Percentiles rank a stretch among this genome's conserved stretches.
Evolutionary conservation across 1,140 invertebrate species (phyloP).

Genomic region (Nymphalis io): DNA sequence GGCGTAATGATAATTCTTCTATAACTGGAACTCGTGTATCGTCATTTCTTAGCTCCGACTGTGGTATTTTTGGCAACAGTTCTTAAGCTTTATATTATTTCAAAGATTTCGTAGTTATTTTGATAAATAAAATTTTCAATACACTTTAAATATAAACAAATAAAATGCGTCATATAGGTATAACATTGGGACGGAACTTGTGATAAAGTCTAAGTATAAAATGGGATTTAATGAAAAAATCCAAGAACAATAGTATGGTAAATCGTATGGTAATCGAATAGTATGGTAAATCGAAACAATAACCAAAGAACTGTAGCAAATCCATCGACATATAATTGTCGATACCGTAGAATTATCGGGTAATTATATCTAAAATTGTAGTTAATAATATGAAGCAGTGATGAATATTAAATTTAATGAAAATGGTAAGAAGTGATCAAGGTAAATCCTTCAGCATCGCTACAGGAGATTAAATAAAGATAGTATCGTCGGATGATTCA

Average conservation of each 20-base stretch:
- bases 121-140: constrained; percentile 5
- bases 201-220: background rate
- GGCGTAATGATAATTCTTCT: constrained; percentile 28
- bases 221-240: background rate
- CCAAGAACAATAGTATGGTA: background rate
- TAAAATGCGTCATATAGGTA: background rate
- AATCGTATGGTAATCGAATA: too few relatives aligned
- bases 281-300: background rate
- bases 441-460: constrained; percentile 12
- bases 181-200: background rate
- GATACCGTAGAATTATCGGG: background rate
- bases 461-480: constrained; percentile 17
- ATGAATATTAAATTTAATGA: background rate
- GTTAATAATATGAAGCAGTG: background rate
- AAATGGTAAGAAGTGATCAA: background rate
- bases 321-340: background rate
- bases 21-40: constrained; percentile 28
- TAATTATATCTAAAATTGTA: background rate
- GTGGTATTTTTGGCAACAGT: constrained; percentile 25
- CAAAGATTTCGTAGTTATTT: constrained; percentile 7
- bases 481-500: constrained; percentile 31
- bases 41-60: constrained; percentile 26
- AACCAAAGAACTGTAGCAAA: background rate
- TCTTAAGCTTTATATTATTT: constrained; percentile 18
- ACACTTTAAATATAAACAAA: constrained; percentile 10